Evolutionary conservation across 2,888 invertebrate genomes (phyloP).

Genomic region (Macrostomum cliftonense): DNA sequence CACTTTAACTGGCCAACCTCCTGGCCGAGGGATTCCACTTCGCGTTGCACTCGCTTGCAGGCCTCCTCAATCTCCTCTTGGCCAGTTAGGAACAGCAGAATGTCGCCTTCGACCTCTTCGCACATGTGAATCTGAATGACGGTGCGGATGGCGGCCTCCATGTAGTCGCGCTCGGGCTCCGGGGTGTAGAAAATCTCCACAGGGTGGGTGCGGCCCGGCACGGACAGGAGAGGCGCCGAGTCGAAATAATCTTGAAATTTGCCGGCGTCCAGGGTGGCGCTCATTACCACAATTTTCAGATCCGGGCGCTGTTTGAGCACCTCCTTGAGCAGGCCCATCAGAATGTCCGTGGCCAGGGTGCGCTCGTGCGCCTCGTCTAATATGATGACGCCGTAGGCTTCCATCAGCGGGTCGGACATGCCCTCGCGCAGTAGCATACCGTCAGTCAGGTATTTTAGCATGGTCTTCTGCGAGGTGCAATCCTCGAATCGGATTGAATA

Average conservation of each 20-base stretch:
- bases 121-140: constrained; percentile 86
- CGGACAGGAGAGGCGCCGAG: constrained; percentile 90
- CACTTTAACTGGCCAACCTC: constrained; percentile 92
- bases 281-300: constrained; percentile 92
- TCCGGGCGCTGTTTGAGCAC: constrained; percentile 77
- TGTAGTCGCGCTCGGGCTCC: constrained; percentile 86
- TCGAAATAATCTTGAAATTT: constrained; percentile 94
- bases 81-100: constrained; percentile 68
- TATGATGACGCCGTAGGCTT: constrained; percentile 78
- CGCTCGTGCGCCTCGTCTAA: constrained; percentile 98
- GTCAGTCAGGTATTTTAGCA: constrained; percentile 94
- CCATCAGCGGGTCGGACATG: constrained; percentile 95
- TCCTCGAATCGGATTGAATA: constrained; percentile 97
- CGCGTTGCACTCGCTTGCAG: constrained; percentile 83
- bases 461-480: constrained; percentile 77
- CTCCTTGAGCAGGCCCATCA: constrained; percentile 93
- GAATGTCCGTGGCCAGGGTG: constrained; percentile 86
- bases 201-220: constrained; percentile 83
- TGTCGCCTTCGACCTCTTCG: constrained; percentile 55
- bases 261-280: constrained; percentile 92
- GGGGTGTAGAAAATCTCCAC: constrained; percentile 98
- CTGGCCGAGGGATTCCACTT: constrained; percentile 81
- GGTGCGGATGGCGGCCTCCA: constrained; percentile 93
- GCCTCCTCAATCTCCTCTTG: constrained; percentile 92
- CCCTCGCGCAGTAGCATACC: constrained; percentile 98